A percentile compares a stretch with the other conserved stretches of the same genome.
These are phyloP conservation scores for Xylota segnis DNA, from an alignment of 2,888 invertebrate species.

Conservation along the genomic window DNA sequence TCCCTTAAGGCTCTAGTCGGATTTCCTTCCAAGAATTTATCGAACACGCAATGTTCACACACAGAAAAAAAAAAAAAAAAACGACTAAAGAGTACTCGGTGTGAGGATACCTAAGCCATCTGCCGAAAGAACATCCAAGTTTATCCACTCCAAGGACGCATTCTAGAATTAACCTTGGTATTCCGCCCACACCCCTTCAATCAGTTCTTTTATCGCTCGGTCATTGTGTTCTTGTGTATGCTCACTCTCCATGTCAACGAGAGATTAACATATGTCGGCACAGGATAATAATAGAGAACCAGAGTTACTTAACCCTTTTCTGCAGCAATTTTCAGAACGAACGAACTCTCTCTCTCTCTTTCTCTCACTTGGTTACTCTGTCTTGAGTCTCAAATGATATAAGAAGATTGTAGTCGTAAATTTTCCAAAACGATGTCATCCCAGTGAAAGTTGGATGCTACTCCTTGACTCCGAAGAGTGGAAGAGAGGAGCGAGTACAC, in stretches of 20 bases:
- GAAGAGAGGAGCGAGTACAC: conserved; percentile 2
- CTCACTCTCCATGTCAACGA: conserved; percentile 47
- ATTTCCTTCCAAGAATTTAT: conserved; percentile 24
- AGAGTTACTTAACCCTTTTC: conserved; percentile 53
- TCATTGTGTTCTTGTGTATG: conserved; percentile 11
- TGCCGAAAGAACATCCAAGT: neutral
- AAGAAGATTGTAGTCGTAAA: conserved; percentile 68
- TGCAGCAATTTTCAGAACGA: conserved; percentile 34
- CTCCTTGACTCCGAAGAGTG: too few species aligned
- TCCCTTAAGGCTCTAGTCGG: conserved; percentile 24
- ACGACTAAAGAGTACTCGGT: too few species aligned
- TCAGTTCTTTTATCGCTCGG: conserved; percentile 26
- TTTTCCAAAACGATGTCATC: conserved; percentile 46
- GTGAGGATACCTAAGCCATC: neutral
- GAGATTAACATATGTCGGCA: conserved; percentile 66
- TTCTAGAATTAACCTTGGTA: conserved; percentile 35
- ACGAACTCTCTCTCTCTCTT: too few species aligned
- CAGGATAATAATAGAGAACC: conserved; percentile 48
- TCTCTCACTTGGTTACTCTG: conserved; percentile 45
- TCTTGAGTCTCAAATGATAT: conserved; percentile 41
- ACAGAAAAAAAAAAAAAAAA: neutral
- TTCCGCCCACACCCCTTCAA: neutral
- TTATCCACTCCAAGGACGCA: conserved; percentile 28
- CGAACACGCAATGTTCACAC: conserved; percentile 25
- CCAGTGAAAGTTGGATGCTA: neutral